A percentile compares a stretch with the other conserved stretches of the same genome.
Evolutionary conservation across 92 coral and sea anemone genomes (phyloP).

Genomic region (Siderastrea siderea): DNA sequence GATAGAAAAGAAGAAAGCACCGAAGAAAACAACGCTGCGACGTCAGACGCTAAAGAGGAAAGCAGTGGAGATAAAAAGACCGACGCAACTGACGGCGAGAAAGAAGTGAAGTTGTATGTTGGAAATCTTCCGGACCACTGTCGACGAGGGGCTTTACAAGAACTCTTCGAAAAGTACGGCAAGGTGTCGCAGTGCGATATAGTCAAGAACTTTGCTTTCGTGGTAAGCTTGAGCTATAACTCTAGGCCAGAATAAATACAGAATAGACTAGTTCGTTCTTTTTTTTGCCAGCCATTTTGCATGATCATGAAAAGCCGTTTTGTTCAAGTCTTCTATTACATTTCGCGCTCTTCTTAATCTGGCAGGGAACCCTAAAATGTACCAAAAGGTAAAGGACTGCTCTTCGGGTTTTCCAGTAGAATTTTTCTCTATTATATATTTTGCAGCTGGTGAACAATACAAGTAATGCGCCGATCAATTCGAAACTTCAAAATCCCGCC

Average conservation of each 20-base stretch:
- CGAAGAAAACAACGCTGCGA: conserved; percentile 24
- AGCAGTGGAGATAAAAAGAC: conserved; percentile 22
- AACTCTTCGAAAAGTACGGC: conserved; percentile 89
- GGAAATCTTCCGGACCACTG: conserved; percentile 97
- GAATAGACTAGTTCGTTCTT: neutral
- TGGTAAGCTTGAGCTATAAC: conserved; percentile 73
- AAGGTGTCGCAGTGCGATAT: conserved; percentile 93
- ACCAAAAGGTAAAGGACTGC: too few relatives aligned
- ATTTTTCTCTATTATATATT: too few relatives aligned
- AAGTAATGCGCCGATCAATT: too few relatives aligned
- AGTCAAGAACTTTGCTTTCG: conserved; percentile 96
- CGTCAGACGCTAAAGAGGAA: conserved; percentile 46
- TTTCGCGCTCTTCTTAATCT: too few relatives aligned
- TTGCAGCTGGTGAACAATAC: too few relatives aligned
- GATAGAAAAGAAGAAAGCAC: conserved; percentile 12
- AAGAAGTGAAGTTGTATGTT: conserved; percentile 85
- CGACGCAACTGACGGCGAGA: conserved; percentile 31
- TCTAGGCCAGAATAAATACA: neutral
- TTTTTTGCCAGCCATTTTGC: neutral
- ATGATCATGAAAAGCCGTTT: too few relatives aligned
- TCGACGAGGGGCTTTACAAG: conserved; percentile 76
- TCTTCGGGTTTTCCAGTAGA: too few relatives aligned
- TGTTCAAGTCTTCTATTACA: too few relatives aligned
- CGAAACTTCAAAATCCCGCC: too few relatives aligned
- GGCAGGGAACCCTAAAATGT: too few relatives aligned